A percentile compares a stretch with the other conserved stretches of the same genome.
Evolutionary conservation across 2,113 vertebrate genomes (phyloP).

Genomic region (Coryphaenoides rupestris): DNA sequence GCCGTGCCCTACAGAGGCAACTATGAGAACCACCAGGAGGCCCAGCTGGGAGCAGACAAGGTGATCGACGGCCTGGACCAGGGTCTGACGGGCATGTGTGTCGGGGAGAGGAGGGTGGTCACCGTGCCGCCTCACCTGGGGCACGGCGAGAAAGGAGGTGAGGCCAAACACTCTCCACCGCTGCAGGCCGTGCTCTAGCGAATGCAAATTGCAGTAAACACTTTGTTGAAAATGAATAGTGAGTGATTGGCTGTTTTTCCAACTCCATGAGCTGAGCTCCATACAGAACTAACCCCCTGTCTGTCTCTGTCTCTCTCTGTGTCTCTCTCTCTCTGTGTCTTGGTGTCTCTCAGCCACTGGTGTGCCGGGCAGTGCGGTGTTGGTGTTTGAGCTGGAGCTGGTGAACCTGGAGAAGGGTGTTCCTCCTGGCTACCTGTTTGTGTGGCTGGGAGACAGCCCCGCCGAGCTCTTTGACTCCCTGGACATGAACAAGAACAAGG

Average conservation of each 20-base stretch:
- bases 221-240: too few species aligned
- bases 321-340: neutral
- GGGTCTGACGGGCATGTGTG: constrained; percentile 86
- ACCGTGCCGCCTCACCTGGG: constrained; percentile 88
- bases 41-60: constrained; percentile 82
- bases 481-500: constrained; percentile 83
- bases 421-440: constrained; percentile 89
- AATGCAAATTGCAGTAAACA: too few species aligned
- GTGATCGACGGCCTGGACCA: constrained; percentile 89
- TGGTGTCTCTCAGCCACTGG: constrained; percentile 71
- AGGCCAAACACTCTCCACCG: constrained; percentile 35
- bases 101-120: constrained; percentile 81
- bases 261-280: too few species aligned
- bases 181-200: neutral
- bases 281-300: too few species aligned
- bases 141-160: constrained; percentile 90
- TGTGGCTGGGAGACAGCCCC: constrained; percentile 84
- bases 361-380: constrained; percentile 89
- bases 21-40: constrained; percentile 76
- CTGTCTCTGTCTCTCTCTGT: too few species aligned
- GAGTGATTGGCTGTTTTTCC: too few species aligned
- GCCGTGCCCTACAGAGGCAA: constrained; percentile 77
- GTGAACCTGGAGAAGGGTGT: constrained; percentile 83
- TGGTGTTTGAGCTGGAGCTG: constrained; percentile 89
- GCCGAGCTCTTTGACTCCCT: constrained; percentile 77